Evolutionary conservation across 2,797 vertebrate genomes (phyloP).

Genomic region (Micrastur ruficollis): DNA sequence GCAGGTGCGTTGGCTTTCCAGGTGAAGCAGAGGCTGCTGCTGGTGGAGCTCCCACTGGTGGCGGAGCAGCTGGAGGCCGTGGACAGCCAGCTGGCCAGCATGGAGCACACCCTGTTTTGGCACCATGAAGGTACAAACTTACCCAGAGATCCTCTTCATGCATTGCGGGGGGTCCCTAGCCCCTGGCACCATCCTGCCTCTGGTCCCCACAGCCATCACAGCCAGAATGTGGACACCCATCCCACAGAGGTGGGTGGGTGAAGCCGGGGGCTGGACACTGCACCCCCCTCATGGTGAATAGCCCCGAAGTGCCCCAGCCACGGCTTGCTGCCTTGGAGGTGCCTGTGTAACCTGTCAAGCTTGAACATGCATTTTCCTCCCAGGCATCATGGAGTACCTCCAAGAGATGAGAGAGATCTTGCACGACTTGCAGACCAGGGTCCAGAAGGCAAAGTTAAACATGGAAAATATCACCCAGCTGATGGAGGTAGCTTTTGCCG

Average conservation of each 20-base stretch:
- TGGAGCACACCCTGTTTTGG: slow-evolving; percentile 73
- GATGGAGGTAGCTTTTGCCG: slow-evolving; percentile 63
- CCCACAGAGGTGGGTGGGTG: fast-evolving
- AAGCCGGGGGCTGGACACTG: fast-evolving
- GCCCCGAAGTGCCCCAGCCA: fast-evolving
- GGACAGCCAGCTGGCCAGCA: slow-evolving; percentile 34
- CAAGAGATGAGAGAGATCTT: slow-evolving; percentile 59
- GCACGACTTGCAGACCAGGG: slow-evolving; percentile 60
- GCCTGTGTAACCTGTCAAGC: fast-evolving
- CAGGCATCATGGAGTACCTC: slow-evolving; percentile 72
- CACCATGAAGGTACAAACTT: slow-evolving; percentile 62
- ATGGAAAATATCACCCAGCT: slow-evolving; percentile 53
- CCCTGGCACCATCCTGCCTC: fast-evolving
- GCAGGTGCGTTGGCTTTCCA: not conserved
- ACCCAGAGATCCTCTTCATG: too few relatives aligned
- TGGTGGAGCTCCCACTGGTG: slow-evolving; percentile 75
- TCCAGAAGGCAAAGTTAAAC: slow-evolving; percentile 71
- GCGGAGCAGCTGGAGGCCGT: slow-evolving; percentile 65
- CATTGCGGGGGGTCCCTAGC: fast-evolving
- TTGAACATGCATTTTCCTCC: fast-evolving
- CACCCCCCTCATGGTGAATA: fast-evolving
- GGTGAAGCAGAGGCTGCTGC: slow-evolving; percentile 63
- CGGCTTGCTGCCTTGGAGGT: fast-evolving
- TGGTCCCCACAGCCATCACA: not conserved
- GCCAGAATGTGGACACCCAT: fast-evolving